Percentiles rank a stretch among this genome's conserved stretches.
Conservation (phyloP, 2,888 invertebrate genomes). For the Epirrhoe tristata region DNA sequence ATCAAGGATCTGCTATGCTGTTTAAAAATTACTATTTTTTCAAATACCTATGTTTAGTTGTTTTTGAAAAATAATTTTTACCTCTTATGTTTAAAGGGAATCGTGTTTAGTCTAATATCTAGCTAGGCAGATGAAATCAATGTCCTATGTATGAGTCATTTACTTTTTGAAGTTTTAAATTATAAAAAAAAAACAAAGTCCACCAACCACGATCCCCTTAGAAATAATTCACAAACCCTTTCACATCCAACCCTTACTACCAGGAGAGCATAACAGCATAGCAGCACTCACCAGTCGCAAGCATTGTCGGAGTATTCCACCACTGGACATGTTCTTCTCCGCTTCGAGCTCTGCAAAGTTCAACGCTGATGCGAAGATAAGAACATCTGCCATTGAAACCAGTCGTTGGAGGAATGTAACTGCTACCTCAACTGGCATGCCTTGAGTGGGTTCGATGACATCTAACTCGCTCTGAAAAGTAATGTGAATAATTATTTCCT, state of each 20-base stretch:
- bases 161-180: neutral
- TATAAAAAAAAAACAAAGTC: neutral
- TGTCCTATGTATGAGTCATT: no score
- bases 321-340: conserved; percentile 99
- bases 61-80: no score
- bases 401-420: conserved; percentile 99
- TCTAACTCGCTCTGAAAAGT: conserved; percentile 95
- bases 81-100: neutral
- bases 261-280: conserved; percentile 43
- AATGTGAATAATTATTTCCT: neutral
- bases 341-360: conserved; percentile 99
- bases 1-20: conserved; percentile 33
- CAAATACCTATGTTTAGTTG: conserved; percentile 4
- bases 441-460: conserved; percentile 99
- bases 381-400: conserved; percentile 99
- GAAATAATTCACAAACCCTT: conserved; percentile 5
- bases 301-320: conserved; percentile 99
- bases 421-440: conserved; percentile 99
- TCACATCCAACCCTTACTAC: conserved; percentile 16
- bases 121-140: neutral
- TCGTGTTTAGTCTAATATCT: neutral
- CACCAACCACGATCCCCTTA: neutral
- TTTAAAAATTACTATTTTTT: conserved; percentile 5
- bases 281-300: conserved; percentile 91
- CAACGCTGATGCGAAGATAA: conserved; percentile 98